Percentiles rank a stretch among this genome's conserved stretches.
These are phyloP conservation scores for Grus americana DNA, from an alignment of 2,113 vertebrate genomes.

Conservation along the genomic window DNA sequence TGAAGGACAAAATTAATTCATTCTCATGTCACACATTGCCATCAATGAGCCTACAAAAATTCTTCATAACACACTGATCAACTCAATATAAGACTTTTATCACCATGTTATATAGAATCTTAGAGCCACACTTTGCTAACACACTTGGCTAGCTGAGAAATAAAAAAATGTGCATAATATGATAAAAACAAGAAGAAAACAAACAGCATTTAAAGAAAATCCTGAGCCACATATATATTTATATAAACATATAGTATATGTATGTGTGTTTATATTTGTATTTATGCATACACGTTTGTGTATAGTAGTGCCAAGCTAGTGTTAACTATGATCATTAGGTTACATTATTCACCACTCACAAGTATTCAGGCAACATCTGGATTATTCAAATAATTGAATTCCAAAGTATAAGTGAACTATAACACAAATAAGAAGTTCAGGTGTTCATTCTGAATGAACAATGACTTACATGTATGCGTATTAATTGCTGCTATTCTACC, in stretches of 20 bases:
- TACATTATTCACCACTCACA: background rate
- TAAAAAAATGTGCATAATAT: background rate
- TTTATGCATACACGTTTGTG: background rate
- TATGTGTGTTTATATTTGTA: background rate
- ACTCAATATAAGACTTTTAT: background rate
- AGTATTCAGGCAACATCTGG: background rate
- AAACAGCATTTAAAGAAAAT: background rate
- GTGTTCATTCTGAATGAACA: background rate
- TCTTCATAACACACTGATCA: background rate
- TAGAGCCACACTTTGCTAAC: background rate
- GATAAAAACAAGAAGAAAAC: background rate
- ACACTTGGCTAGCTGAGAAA: background rate
- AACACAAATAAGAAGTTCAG: background rate
- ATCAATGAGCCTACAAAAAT: background rate
- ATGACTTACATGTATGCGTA: background rate
- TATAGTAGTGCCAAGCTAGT: background rate
- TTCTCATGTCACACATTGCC: background rate
- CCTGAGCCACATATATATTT: background rate
- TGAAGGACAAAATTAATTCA: background rate
- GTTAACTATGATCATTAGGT: background rate
- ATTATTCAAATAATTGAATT: background rate
- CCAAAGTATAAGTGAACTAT: background rate
- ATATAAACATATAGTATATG: background rate
- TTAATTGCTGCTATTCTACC: background rate
- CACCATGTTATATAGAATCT: background rate